Evolutionary conservation across 2,888 invertebrate genomes (phyloP).

Genomic region (Clunio marinus): DNA sequence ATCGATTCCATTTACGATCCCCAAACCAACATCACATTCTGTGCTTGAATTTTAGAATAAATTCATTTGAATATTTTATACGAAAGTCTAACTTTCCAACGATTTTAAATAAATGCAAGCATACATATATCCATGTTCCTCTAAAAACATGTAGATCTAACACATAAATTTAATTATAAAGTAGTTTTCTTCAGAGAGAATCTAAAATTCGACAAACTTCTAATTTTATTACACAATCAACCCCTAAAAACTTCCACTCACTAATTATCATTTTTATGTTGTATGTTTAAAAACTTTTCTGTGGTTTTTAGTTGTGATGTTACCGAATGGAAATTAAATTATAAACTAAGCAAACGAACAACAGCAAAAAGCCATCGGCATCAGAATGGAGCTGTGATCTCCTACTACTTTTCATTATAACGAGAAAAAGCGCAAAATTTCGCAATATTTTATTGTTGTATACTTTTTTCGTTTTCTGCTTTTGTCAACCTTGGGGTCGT

Average conservation of each 20-base stretch:
- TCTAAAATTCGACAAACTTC: neutral
- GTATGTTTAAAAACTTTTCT: neutral
- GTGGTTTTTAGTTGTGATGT: conserved; percentile 3
- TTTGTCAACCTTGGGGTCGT: conserved; percentile 26
- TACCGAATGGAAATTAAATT: conserved; percentile 36
- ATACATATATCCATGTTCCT: no score
- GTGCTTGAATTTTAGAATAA: no score
- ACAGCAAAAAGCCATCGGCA: neutral
- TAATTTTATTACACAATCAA: neutral
- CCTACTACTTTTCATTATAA: conserved; percentile 33
- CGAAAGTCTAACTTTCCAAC: no score
- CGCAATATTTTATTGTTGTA: no score
- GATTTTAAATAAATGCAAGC: no score
- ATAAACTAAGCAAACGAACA: conserved; percentile 27
- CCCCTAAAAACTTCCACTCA: conserved; percentile 26
- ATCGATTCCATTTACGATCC: no score
- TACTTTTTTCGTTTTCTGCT: conserved; percentile 7
- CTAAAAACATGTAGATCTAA: no score
- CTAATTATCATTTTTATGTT: conserved; percentile 29
- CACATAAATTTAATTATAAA: no score
- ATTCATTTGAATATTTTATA: no score
- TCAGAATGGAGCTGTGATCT: conserved; percentile 29
- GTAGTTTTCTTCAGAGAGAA: no score
- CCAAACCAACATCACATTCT: no score
- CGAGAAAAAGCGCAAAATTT: conserved; percentile 30